A percentile compares a stretch with the other conserved stretches of the same genome.
Evolutionary conservation across 92 coral and sea anemone species (phyloP).

Genomic region (Muricea muricata): DNA sequence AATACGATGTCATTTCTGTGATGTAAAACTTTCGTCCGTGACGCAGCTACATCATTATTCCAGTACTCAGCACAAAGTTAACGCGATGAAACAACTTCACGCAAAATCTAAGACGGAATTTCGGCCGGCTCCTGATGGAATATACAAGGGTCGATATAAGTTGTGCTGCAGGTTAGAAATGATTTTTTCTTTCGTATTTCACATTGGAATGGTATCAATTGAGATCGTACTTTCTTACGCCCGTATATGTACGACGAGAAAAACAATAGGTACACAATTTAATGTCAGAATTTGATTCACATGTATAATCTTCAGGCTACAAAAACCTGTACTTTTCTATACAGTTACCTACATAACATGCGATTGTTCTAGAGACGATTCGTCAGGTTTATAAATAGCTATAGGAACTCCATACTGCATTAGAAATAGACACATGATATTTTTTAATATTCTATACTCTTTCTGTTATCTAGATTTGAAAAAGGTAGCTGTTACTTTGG

Average conservation of each 20-base stretch:
- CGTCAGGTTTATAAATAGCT: no score
- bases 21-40: neutral
- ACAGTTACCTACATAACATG: no score
- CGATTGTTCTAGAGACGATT: no score
- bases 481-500: slow-evolving; percentile 44
- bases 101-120: neutral
- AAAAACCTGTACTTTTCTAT: no score
- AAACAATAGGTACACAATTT: no score
- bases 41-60: slow-evolving; percentile 7
- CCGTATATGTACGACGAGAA: no score
- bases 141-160: slow-evolving; percentile 31
- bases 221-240: no score
- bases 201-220: no score
- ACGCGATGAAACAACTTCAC: neutral
- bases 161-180: slow-evolving; percentile 27
- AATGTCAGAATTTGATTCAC: no score
- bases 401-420: no score
- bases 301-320: no score
- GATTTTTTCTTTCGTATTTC: neutral
- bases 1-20: slow-evolving; percentile 3
- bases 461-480: neutral
- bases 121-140: slow-evolving; percentile 13
- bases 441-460: neutral
- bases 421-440: no score
- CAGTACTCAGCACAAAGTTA: slow-evolving; percentile 1